Evolutionary conservation across 2,797 vertebrate species (phyloP).

Genomic region (Lepilemur septentrionalis): DNA sequence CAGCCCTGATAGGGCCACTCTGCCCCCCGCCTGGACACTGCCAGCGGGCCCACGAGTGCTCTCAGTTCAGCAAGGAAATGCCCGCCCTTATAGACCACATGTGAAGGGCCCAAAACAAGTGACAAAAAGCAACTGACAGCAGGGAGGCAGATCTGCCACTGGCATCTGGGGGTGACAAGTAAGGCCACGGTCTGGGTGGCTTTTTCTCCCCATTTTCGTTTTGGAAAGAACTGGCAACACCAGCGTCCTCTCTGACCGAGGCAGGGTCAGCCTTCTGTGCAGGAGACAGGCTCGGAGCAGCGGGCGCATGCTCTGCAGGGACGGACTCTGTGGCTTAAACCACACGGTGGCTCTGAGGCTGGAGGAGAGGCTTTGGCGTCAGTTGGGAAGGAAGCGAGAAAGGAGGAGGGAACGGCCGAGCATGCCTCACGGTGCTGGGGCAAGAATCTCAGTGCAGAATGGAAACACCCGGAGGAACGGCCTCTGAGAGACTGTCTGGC

Average conservation of each 20-base stretch:
- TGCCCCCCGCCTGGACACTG: too few species aligned
- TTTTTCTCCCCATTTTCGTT: neutral
- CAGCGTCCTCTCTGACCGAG: fast-evolving
- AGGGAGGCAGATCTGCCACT: neutral
- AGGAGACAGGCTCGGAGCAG: neutral
- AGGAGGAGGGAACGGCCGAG: fast-evolving
- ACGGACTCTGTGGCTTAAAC: neutral
- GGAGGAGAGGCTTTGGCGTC: too few species aligned
- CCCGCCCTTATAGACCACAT: neutral
- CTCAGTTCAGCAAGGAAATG: fast-evolving
- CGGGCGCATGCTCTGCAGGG: fast-evolving
- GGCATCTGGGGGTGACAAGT: fast-evolving
- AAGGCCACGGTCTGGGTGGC: fast-evolving
- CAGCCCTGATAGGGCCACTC: too few species aligned
- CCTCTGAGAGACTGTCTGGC: neutral
- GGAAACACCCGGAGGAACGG: fast-evolving
- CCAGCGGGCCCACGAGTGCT: fast-evolving
- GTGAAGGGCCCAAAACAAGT: neutral
- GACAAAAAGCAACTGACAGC: neutral
- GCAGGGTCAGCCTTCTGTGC: fast-evolving
- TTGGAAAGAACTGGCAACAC: neutral
- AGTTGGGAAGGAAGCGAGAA: fast-evolving
- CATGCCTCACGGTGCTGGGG: neutral
- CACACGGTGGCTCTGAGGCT: neutral
- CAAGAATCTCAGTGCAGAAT: neutral